Conservation (phyloP, 1,140 invertebrate genomes). For the Bombus superbus region DNA sequence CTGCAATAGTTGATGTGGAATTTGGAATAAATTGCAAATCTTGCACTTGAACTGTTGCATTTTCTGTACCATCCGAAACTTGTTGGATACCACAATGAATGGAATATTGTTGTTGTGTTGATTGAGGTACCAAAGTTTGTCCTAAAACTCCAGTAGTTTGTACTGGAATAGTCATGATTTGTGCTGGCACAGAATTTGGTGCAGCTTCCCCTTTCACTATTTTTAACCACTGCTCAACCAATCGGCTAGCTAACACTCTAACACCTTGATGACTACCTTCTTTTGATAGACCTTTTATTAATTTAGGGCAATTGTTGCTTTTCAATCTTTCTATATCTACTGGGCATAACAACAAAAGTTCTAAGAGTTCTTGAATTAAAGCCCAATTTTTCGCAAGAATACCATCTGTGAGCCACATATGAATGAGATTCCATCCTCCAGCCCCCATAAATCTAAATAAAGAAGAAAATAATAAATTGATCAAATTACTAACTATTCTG, state of each 20-base stretch:
- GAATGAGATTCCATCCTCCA: slow-evolving; percentile 95
- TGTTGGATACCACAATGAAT: slow-evolving; percentile 51
- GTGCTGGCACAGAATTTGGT: slow-evolving; percentile 74
- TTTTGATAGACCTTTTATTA: slow-evolving; percentile 94
- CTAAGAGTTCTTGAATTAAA: slow-evolving; percentile 92
- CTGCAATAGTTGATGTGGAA: slow-evolving; percentile 42
- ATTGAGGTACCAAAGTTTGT: slow-evolving; percentile 26
- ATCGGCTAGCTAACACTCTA: slow-evolving; percentile 87
- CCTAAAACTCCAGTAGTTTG: slow-evolving; percentile 24
- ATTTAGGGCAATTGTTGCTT: slow-evolving; percentile 94
- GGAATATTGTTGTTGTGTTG: slow-evolving; percentile 52
- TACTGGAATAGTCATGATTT: slow-evolving; percentile 69
- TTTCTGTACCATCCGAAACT: slow-evolving; percentile 45
- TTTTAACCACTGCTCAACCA: slow-evolving; percentile 96
- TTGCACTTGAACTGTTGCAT: slow-evolving; percentile 59
- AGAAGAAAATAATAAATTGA: slow-evolving; percentile 27
- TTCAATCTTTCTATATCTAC: slow-evolving; percentile 95
- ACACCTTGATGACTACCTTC: slow-evolving; percentile 90
- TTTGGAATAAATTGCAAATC: slow-evolving; percentile 57
- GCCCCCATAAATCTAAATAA: slow-evolving; percentile 91
- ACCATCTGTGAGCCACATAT: slow-evolving; percentile 94
- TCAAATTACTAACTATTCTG: not conserved
- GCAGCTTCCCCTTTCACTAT: slow-evolving; percentile 89
- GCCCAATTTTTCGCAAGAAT: slow-evolving; percentile 92
- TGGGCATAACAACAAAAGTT: slow-evolving; percentile 91